phyloP scores from a whole-genome alignment of 2,797 vertebrate genomes.

The Ctenochaetus hawaiiensis region DNA sequence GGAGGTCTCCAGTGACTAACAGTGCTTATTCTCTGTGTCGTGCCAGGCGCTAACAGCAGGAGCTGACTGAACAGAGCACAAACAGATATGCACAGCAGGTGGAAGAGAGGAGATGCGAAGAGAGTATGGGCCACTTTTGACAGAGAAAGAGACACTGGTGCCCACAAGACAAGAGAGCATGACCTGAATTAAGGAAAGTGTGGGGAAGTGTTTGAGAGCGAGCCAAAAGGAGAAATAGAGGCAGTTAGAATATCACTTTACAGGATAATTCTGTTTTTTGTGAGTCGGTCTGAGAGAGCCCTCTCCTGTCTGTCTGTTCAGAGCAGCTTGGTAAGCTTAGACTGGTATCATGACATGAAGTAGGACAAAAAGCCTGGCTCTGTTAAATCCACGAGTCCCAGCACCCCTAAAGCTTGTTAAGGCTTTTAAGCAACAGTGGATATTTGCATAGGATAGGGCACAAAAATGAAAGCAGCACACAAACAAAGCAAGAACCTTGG shows the following conservation, averaged over 20 bases:
- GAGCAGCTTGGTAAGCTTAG: background rate
- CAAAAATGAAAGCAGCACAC: background rate
- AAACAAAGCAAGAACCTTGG: background rate
- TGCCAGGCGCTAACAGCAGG: conserved; percentile 58
- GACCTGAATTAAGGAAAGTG: conserved; percentile 43
- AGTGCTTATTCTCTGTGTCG: conserved; percentile 65
- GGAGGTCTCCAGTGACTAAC: conserved; percentile 74
- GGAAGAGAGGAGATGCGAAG: conserved; percentile 44
- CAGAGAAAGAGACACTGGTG: conserved; percentile 34
- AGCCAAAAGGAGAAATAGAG: background rate
- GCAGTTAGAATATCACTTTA: background rate
- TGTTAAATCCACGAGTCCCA: background rate
- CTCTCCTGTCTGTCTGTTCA: background rate
- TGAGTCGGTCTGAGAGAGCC: background rate
- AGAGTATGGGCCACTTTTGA: conserved; percentile 51
- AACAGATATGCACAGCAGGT: conserved; percentile 73
- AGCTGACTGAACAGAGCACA: conserved; percentile 64
- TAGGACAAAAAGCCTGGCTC: background rate
- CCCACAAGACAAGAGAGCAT: conserved; percentile 44
- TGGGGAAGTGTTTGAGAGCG: conserved; percentile 27
- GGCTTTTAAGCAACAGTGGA: background rate
- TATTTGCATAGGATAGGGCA: background rate
- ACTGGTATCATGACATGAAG: background rate
- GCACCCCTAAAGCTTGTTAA: background rate
- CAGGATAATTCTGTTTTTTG: conserved; percentile 1